These are phyloP conservation scores for Hydractinia echinata DNA, from an alignment of 30 jellyfish, hydroid and myxozoan genomes.

Conservation along the genomic window DNA sequence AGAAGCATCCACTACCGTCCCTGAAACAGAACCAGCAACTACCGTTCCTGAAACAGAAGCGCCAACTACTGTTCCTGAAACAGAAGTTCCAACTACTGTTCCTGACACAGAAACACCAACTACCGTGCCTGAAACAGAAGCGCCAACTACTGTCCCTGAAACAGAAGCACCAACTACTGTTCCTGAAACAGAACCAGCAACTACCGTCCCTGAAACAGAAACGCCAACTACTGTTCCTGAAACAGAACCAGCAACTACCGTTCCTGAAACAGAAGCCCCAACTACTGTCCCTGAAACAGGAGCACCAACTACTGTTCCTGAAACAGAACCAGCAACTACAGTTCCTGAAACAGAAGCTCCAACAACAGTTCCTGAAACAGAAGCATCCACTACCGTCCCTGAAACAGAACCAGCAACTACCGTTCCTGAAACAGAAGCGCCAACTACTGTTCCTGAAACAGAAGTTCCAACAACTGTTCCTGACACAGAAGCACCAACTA, in stretches of 20 bases:
- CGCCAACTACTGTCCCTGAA: neutral
- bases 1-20: neutral
- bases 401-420: conserved; percentile 3
- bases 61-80: neutral
- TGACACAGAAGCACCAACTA: neutral
- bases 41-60: neutral
- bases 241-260: conserved; percentile 7
- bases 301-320: conserved; percentile 4
- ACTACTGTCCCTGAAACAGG: conserved; percentile 2
- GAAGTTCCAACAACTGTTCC: neutral
- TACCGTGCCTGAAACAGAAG: neutral
- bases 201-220: conserved; percentile 4
- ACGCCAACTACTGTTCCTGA: conserved; percentile 4
- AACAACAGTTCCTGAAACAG: conserved; percentile 1
- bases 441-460: conserved; percentile 1
- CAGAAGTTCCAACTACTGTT: neutral
- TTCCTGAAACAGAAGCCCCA: neutral
- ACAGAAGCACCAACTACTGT: conserved; percentile 1
- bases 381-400: neutral
- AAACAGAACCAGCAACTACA: conserved; percentile 2
- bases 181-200: conserved; percentile 3
- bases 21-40: neutral
- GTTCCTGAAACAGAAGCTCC: neutral
- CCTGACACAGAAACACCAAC: neutral
- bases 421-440: neutral